These are phyloP conservation scores for Upupa epops DNA, from an alignment of 2,113 vertebrate species.

Conservation along the genomic window DNA sequence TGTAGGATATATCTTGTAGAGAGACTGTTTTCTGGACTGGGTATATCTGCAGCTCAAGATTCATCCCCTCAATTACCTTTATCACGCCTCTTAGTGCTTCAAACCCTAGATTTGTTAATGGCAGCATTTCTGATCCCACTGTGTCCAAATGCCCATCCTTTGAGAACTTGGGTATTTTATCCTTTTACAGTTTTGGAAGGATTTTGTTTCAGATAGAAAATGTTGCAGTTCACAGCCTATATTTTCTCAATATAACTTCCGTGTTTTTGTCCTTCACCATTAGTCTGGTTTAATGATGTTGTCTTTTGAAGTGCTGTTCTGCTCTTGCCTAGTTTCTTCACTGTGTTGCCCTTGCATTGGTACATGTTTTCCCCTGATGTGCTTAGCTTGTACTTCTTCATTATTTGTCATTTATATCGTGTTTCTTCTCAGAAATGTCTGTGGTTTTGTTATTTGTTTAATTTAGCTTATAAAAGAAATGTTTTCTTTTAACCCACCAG, in stretches of 20 bases:
- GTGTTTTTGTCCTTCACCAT: neutral
- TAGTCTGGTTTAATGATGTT: neutral
- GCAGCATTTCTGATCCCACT: neutral
- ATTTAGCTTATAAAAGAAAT: neutral
- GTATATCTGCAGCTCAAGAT: too few species aligned
- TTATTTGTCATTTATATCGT: neutral
- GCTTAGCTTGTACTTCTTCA: neutral
- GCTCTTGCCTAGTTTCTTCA: neutral
- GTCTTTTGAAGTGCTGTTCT: neutral
- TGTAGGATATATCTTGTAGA: neutral
- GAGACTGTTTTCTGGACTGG: too few species aligned
- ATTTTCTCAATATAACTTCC: neutral
- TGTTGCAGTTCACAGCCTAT: neutral
- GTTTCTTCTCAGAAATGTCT: neutral
- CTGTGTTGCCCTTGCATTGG: neutral
- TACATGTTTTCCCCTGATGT: neutral
- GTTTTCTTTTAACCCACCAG: neutral
- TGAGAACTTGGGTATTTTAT: neutral
- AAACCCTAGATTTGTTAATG: neutral
- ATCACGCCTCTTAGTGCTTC: neutral
- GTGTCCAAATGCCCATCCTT: neutral
- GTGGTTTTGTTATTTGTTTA: neutral
- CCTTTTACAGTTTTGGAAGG: too few species aligned
- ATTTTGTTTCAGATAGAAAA: neutral
- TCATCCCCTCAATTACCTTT: neutral